phyloP scores from a whole-genome alignment of 2,113 vertebrate genomes.

The Spilogale gracilis region DNA sequence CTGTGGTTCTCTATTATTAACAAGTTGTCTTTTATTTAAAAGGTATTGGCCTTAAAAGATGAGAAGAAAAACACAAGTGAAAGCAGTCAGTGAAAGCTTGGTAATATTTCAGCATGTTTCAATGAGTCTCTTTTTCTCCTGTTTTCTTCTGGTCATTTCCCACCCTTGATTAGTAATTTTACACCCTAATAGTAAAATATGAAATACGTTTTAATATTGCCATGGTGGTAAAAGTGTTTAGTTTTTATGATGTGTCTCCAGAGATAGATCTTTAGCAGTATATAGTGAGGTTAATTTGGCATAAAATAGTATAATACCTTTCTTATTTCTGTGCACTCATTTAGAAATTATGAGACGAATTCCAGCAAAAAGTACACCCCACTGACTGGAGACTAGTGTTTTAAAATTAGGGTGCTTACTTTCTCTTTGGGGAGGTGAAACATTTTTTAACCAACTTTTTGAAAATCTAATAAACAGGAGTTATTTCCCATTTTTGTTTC shows the following conservation, averaged over 20 bases:
- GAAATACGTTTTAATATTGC: conserved; percentile 76
- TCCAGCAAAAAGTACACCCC: conserved; percentile 57
- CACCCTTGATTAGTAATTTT: conserved; percentile 78
- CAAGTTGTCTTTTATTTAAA: conserved; percentile 53
- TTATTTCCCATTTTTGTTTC: conserved; percentile 34
- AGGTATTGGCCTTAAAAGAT: conserved; percentile 47
- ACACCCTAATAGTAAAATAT: conserved; percentile 77
- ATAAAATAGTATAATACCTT: conserved; percentile 80
- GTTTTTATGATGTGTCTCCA: conserved; percentile 75
- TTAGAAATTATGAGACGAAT: conserved; percentile 78
- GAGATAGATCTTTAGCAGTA: conserved; percentile 81
- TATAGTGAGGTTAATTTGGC: conserved; percentile 83
- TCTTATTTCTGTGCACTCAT: conserved; percentile 81
- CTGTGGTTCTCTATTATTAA: conserved; percentile 34
- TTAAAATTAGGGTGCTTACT: conserved; percentile 37
- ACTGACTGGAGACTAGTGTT: conserved; percentile 33
- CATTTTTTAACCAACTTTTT: conserved; percentile 41
- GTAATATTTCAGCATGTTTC: conserved; percentile 64
- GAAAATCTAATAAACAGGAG: conserved; percentile 54
- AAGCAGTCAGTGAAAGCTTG: conserved; percentile 51
- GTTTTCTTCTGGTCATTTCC: conserved; percentile 74
- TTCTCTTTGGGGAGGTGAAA: conserved; percentile 38
- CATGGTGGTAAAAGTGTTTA: conserved; percentile 79
- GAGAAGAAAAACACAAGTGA: neutral
- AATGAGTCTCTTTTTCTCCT: conserved; percentile 65